Evolutionary conservation across 1,140 invertebrate species (phyloP).

Genomic region (Pissodes strobi): DNA sequence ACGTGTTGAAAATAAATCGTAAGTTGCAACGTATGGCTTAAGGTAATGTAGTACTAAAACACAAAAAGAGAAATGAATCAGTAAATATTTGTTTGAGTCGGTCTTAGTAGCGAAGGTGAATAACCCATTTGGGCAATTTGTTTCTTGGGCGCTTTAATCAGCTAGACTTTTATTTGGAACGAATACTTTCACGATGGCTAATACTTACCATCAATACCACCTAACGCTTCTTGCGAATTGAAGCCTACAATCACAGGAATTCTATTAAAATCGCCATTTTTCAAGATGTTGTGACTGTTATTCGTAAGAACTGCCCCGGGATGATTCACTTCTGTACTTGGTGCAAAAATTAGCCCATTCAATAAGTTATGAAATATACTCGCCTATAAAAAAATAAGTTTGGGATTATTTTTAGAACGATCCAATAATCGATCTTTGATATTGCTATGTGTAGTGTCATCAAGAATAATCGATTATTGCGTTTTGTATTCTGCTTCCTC

Average conservation of each 20-base stretch:
- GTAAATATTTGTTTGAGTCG: too few relatives aligned
- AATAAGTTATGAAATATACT: slow-evolving; percentile 25
- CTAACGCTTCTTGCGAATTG: slow-evolving; percentile 42
- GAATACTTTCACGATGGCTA: too few relatives aligned
- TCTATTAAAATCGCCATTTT: slow-evolving; percentile 41
- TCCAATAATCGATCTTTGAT: neutral
- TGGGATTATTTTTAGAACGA: neutral
- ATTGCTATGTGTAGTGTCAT: too few relatives aligned
- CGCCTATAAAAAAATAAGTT: slow-evolving; percentile 5
- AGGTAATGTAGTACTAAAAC: slow-evolving; percentile 20
- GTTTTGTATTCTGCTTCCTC: too few relatives aligned
- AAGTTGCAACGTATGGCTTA: slow-evolving; percentile 26
- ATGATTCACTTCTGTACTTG: slow-evolving; percentile 43
- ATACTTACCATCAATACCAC: slow-evolving; percentile 9
- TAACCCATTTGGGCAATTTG: neutral
- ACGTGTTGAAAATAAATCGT: slow-evolving; percentile 20
- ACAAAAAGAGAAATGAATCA: too few relatives aligned
- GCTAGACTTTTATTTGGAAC: too few relatives aligned
- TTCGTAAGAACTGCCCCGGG: slow-evolving; percentile 40
- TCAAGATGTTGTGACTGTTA: slow-evolving; percentile 41
- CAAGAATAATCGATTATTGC: too few relatives aligned
- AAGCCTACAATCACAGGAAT: slow-evolving; percentile 46
- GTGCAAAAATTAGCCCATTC: slow-evolving; percentile 42
- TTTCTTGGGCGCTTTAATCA: too few relatives aligned
- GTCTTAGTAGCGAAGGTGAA: too few relatives aligned